phyloP scores from a whole-genome alignment of 2,113 vertebrate genomes.

The Oceanites oceanicus region DNA sequence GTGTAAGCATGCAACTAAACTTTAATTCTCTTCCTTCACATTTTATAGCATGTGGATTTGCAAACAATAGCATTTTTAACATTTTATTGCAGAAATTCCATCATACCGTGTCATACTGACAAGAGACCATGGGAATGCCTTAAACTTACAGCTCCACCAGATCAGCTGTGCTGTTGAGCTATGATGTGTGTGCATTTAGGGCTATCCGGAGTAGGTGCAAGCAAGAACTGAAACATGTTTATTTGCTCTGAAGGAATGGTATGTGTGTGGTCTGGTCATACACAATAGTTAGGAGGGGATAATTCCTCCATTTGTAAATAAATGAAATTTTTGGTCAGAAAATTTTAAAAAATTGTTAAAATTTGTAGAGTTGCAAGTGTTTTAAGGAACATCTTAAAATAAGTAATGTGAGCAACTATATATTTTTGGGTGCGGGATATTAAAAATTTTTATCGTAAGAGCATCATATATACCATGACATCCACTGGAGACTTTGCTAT shows the following conservation, averaged over 20 bases:
- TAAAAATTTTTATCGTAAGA: background rate
- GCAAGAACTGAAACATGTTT: background rate
- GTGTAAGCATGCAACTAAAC: background rate
- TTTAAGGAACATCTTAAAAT: background rate
- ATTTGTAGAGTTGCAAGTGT: background rate
- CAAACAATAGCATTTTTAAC: background rate
- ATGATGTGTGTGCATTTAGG: background rate
- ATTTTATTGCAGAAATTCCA: background rate
- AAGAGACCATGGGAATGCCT: background rate
- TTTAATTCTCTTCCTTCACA: background rate
- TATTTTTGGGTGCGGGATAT: background rate
- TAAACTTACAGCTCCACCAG: background rate
- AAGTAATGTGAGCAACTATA: background rate
- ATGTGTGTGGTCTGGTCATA: background rate
- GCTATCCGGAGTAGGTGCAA: background rate
- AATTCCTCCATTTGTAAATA: background rate
- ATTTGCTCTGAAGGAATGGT: background rate
- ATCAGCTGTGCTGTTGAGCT: background rate
- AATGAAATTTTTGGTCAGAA: background rate
- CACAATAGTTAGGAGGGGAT: background rate
- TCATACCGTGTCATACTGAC: background rate
- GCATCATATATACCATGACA: background rate
- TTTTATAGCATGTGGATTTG: background rate
- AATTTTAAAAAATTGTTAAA: background rate
- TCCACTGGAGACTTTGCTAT: background rate